Base-by-base conservation (phyloP, 2,888 invertebrate genomes). In the Crematogaster levior region DNA sequence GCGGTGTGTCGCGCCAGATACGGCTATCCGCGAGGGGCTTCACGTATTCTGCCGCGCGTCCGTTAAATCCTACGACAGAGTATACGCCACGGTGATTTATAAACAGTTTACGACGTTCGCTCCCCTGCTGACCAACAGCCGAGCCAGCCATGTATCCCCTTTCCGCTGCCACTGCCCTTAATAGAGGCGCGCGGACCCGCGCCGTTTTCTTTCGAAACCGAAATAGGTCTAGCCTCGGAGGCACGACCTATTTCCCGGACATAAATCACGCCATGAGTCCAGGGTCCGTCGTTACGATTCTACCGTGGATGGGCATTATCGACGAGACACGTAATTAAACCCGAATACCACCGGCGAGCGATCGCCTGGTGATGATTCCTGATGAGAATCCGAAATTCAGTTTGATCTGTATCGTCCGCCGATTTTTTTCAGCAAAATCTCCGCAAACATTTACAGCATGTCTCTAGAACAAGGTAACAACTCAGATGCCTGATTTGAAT, bases 171-270 rank as follows among this genome's bases (percentile, higher is more conserved):
- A 82, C 68, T 53, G 60, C 86, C 84, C 88, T 91, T 90, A 92
- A 91, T 89, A 88, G 90, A 43, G 58, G 65, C 86, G 68, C 79
- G 74, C 46, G 60, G 86, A 81, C 83, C 75, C 56, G 24, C 27
- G 30, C 40, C 85, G 89, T 92, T 93, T 93, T 92, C 91, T 88
- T 82, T 77, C 86, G 88, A 93, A 90, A 91, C 82, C 83, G 66
- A 68, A 86, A 91, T 92, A 90, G 91, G 90, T 91, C 90, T 90
- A 91, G 92, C 92, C 93, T 92, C 89, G 88, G 82, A 92, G 93
- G 92, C 92, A 93, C 89, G 92, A 91, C 91, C 93, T 90, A 93
- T 94, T 94, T 94, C 93, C 93, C 93, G 93, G 90, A 88, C 93
- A 94, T 94, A 93, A 94, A 94, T 94, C 94, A 94, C 80, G 86